Evolutionary conservation across 2,888 invertebrate species (phyloP).

Genomic region (Zhuqinia jingwanae): DNA sequence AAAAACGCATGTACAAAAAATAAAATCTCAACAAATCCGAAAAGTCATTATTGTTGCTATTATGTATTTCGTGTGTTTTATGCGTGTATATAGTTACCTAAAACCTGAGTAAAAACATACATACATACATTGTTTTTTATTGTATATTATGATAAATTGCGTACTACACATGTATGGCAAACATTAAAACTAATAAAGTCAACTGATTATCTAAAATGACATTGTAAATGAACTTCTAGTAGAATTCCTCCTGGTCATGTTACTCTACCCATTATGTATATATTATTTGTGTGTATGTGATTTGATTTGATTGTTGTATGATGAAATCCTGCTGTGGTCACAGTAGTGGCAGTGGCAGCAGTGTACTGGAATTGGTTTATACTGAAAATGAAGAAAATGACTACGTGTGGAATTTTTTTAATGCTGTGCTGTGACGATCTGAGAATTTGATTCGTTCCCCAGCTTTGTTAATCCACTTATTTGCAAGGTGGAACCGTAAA

Average conservation of each 20-base stretch:
- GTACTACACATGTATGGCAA: no score
- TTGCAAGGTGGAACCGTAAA: constrained; percentile 64
- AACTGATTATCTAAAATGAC: constrained; percentile 53
- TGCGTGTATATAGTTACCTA: neutral
- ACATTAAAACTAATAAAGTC: constrained; percentile 19
- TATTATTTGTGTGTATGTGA: constrained; percentile 41
- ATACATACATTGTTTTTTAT: no score
- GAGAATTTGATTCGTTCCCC: constrained; percentile 19
- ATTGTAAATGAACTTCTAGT: constrained; percentile 47
- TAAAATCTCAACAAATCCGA: constrained; percentile 40
- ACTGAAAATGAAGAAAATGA: neutral
- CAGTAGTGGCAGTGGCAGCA: neutral
- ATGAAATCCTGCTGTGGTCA: constrained; percentile 10
- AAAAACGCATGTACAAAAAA: no score
- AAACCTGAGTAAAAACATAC: constrained; percentile 15
- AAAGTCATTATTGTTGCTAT: constrained; percentile 43
- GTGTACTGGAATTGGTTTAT: neutral
- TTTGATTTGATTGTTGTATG: no score
- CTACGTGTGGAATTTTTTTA: neutral
- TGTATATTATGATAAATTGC: neutral
- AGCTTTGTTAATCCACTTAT: constrained; percentile 54
- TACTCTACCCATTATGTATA: no score
- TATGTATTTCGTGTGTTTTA: neutral
- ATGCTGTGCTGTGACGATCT: neutral
- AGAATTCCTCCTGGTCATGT: constrained; percentile 44